phyloP scores from a whole-genome alignment of 1,140 invertebrate species.

The Drosophila tristis region DNA sequence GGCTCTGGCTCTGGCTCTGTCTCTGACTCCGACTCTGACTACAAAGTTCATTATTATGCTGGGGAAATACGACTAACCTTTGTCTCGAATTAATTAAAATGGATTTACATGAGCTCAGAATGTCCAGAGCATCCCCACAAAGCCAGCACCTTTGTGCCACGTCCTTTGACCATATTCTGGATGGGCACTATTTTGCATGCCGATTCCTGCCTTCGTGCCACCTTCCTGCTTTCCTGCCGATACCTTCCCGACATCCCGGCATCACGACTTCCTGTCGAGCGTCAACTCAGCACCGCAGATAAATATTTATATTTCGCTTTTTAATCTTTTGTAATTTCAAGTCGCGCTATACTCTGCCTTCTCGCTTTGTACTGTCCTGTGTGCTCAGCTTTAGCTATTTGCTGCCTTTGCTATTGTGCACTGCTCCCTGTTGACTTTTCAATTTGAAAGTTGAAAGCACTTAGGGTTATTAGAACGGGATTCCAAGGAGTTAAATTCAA shows the following conservation, averaged over 20 bases:
- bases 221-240: constrained; percentile 43
- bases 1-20: not conserved
- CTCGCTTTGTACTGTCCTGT: constrained; percentile 37
- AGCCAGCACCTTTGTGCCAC: constrained; percentile 61
- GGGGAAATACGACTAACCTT: constrained; percentile 68
- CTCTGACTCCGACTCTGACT: not conserved
- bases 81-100: constrained; percentile 83
- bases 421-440: constrained; percentile 78
- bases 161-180: constrained; percentile 22
- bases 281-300: constrained; percentile 66
- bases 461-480: constrained; percentile 79
- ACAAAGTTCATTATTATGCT: constrained; percentile 72
- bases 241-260: constrained; percentile 19
- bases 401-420: constrained; percentile 70
- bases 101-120: constrained; percentile 82
- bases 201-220: constrained; percentile 31
- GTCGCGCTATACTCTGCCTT: constrained; percentile 54
- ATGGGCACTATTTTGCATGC: constrained; percentile 62
- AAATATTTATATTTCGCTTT: constrained; percentile 83
- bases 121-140: constrained; percentile 64
- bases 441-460: constrained; percentile 81
- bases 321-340: constrained; percentile 83
- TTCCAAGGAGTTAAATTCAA: constrained; percentile 59
- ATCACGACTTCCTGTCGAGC: constrained; percentile 40
- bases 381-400: constrained; percentile 63